Evolutionary conservation across 2,797 vertebrate genomes (phyloP), one percentile per base, ranked within the genome.

Genomic region (Gallinago solitaria): DNA sequence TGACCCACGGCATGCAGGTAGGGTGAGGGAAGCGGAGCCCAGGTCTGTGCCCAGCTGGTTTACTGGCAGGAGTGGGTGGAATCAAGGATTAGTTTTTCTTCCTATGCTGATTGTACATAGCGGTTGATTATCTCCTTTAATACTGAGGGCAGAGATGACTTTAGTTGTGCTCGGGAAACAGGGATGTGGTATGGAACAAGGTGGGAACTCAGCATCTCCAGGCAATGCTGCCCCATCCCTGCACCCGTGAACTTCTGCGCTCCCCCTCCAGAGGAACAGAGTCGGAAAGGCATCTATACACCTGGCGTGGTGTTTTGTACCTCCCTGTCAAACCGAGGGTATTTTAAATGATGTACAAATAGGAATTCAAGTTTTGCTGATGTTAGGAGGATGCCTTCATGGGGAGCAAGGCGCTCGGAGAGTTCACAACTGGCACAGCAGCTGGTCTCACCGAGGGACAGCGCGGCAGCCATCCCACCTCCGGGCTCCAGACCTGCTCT

Each of bases 381-480:
- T 39, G 3, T 9, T 9, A 37, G 35, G 14, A 51, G 50, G 16
- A 3, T 17, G 5, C 43, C 30, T 60, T 14, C 12, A 2, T 8
- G 2, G 43, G 63, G 13, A 24, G 15, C 19, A 6, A 19, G 77
- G 73, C 7, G 0, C 45, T 27, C 2, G 0, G 47, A 19, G 37
- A 11, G 56, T 9, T 33, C 70, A 41, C 65, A 18, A 24, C 33
- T 51, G 67, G 0, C 9, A 5, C 13, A 39, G 50, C 53, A 19
- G 64, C 82, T 45, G 63, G 3, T 63, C 8, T 2, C 7, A 1
- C 37, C 2, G n/a, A 24, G 80, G 75, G 75, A 16, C 73, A 18
- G 50, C 9, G 0, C 0, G 5, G 61, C 13, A 57, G 48, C 54
- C 35, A 1, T 50, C 27, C 77, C 14, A 20, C 61, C 83, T 54